These are phyloP conservation scores for Pygoscelis antarcticus DNA, from an alignment of 2,113 vertebrate species.

Conservation along the genomic window DNA sequence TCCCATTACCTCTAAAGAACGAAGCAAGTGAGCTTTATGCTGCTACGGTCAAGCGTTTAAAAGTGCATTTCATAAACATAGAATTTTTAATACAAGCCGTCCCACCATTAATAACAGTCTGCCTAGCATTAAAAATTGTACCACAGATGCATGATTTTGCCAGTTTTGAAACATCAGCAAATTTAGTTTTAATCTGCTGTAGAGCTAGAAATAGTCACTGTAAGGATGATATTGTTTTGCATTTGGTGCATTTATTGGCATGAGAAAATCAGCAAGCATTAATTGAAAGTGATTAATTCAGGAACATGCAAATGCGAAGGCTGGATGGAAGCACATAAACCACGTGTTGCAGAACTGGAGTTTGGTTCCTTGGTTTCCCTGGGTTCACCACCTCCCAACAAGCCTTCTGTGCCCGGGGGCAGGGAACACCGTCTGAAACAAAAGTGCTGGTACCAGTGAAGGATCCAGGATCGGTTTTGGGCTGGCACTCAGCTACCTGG, in stretches of 20 bases:
- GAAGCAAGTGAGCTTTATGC: neutral
- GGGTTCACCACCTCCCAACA: neutral
- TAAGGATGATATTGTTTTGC: neutral
- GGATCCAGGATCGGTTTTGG: neutral
- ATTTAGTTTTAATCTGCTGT: slow-evolving; percentile 9
- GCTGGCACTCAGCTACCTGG: neutral
- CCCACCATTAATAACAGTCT: neutral
- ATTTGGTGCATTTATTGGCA: neutral
- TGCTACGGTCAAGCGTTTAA: neutral
- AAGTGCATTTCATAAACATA: neutral
- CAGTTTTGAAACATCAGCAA: slow-evolving; percentile 27
- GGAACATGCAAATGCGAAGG: neutral
- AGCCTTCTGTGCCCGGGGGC: neutral
- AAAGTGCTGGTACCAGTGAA: neutral
- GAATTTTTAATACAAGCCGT: neutral
- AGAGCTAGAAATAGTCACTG: neutral
- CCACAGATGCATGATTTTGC: neutral
- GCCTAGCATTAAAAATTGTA: neutral
- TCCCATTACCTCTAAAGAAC: neutral
- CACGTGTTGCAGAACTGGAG: neutral
- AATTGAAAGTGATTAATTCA: slow-evolving; percentile 20
- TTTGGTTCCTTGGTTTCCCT: neutral
- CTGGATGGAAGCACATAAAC: neutral
- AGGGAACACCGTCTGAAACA: neutral
- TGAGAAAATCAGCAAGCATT: neutral